These are phyloP conservation scores for Morus bassanus DNA, from an alignment of 2,797 vertebrate species.

Conservation along the genomic window DNA sequence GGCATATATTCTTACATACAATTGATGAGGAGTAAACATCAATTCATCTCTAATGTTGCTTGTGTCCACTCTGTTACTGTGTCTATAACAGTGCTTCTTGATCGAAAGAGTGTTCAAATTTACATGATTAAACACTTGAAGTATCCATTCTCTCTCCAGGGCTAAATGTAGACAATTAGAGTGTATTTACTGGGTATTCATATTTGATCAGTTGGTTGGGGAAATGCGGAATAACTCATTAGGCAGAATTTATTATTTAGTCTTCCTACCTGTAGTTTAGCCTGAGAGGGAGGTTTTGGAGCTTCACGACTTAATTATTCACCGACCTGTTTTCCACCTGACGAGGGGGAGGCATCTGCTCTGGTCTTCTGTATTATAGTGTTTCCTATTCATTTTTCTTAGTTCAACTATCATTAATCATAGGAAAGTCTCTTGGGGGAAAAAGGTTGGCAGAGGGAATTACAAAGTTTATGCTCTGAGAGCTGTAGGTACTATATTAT, in stretches of 20 bases:
- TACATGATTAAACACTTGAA: neutral
- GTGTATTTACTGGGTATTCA: constrained; percentile 8
- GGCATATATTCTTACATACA: neutral
- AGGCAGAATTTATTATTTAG: constrained; percentile 31
- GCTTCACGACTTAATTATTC: constrained; percentile 54
- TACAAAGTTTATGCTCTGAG: constrained; percentile 11
- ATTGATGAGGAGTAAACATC: neutral
- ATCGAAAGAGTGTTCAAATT: neutral
- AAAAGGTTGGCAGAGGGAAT: constrained; percentile 6
- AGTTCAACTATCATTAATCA: constrained; percentile 63
- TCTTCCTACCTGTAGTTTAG: constrained; percentile 6
- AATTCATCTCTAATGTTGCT: neutral
- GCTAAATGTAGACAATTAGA: constrained; percentile 30
- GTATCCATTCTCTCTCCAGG: neutral
- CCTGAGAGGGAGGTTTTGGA: constrained; percentile 9
- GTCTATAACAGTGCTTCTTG: neutral
- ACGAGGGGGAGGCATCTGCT: constrained; percentile 29
- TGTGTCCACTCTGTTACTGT: neutral
- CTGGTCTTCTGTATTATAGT: neutral
- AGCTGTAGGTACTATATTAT: constrained; percentile 24
- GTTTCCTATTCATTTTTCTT: constrained; percentile 50
- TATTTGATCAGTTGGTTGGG: constrained; percentile 56
- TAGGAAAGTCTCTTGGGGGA: constrained; percentile 10
- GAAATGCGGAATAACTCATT: constrained; percentile 49
- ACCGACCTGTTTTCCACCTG: constrained; percentile 29